Evolutionary conservation across 1,140 invertebrate genomes (phyloP).

Genomic region (Homarus americanus): DNA sequence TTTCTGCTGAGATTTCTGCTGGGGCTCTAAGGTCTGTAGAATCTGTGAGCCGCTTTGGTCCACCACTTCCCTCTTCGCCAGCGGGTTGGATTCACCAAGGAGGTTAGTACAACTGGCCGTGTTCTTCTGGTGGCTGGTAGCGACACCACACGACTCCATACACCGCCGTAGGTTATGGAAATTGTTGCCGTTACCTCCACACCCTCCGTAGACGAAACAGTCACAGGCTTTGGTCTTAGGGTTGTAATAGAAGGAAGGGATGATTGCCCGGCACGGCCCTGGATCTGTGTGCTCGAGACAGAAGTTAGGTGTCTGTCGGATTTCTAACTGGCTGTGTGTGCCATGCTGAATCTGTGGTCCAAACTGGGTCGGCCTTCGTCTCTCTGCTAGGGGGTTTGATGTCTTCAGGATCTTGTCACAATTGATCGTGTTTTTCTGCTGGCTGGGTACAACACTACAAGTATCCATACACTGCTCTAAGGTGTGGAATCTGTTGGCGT

Average conservation of each 20-base stretch:
- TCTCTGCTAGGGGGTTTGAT: neutral
- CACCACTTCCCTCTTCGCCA: neutral
- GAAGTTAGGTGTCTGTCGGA: conserved; percentile 83
- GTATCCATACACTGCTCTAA: conserved; percentile 77
- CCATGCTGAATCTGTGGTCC: neutral
- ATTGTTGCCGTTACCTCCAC: conserved; percentile 79
- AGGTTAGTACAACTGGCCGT: neutral
- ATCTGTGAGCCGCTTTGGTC: neutral
- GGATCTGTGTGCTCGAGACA: conserved; percentile 87
- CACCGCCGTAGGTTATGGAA: conserved; percentile 78
- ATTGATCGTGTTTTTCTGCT: neutral
- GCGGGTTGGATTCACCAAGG: neutral
- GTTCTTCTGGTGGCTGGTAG: neutral
- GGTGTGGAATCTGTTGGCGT: conserved; percentile 79
- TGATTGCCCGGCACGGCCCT: conserved; percentile 79
- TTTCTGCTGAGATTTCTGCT: no score
- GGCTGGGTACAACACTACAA: conserved; percentile 73
- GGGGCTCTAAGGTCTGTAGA: no score
- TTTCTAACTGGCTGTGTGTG: no score
- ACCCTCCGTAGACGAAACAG: conserved; percentile 79
- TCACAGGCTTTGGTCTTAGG: conserved; percentile 77
- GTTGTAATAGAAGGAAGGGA: conserved; percentile 78
- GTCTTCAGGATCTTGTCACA: neutral
- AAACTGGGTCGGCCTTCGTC: neutral
- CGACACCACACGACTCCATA: conserved; percentile 76